Conservation (phyloP, 2,113 vertebrate genomes). For the Corydoras maculifer region DNA sequence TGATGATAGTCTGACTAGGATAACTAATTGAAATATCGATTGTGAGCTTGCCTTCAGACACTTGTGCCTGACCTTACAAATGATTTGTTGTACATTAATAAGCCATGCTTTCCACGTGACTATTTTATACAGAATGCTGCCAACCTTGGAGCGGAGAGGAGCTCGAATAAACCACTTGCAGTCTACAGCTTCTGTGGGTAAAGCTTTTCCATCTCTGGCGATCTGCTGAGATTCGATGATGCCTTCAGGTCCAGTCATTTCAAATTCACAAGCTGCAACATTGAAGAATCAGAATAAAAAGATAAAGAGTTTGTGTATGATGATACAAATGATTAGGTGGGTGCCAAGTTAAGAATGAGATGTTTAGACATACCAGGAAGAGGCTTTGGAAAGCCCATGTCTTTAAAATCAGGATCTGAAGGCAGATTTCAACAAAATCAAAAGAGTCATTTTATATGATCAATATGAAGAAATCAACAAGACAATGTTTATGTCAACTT, state of each 20-base stretch:
- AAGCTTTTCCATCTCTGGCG: conserved; percentile 89
- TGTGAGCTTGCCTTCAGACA: too few species aligned
- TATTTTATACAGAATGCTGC: conserved; percentile 25
- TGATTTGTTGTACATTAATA: too few species aligned
- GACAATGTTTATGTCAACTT: too few species aligned
- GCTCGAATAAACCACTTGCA: conserved; percentile 98
- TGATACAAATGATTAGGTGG: not conserved
- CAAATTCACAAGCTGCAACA: conserved; percentile 89
- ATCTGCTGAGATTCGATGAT: conserved; percentile 96
- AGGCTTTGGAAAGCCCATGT: conserved; percentile 89
- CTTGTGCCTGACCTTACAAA: too few species aligned
- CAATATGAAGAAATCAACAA: too few species aligned
- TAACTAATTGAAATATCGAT: too few species aligned
- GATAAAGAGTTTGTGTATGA: not conserved
- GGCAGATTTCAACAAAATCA: conserved; percentile 49
- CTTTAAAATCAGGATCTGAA: conserved; percentile 98
- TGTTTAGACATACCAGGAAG: conserved; percentile 89
- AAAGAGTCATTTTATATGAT: too few species aligned
- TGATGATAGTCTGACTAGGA: too few species aligned
- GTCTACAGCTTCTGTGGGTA: conserved; percentile 86
- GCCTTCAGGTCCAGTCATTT: conserved; percentile 94
- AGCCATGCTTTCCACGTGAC: too few species aligned
- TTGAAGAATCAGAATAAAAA: not conserved
- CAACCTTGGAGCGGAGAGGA: conserved; percentile 93
- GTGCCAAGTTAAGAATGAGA: conserved; percentile 38